phyloP scores from a whole-genome alignment of 2,888 invertebrate genomes.

The Copidosoma aretas region DNA sequence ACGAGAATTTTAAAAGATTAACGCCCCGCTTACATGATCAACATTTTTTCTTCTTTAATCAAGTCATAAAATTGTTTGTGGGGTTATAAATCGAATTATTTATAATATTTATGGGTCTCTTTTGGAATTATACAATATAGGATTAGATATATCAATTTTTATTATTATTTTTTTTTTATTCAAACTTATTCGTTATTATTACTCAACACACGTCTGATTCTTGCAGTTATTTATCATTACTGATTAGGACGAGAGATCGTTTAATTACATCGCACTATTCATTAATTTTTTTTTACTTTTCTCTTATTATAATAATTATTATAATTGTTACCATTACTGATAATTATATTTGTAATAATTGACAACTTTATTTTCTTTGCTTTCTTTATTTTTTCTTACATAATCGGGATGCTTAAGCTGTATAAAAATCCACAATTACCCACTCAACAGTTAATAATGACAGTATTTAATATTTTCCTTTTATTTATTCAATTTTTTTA shows the following conservation, averaged over 20 bases:
- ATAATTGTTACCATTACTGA: too few relatives aligned
- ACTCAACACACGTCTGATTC: slow-evolving; percentile 30
- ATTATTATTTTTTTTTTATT: slow-evolving; percentile 24
- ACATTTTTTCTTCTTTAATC: too few relatives aligned
- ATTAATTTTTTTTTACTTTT: slow-evolving; percentile 26
- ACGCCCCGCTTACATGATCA: too few relatives aligned
- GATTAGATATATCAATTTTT: too few relatives aligned
- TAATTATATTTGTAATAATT: slow-evolving; percentile 40
- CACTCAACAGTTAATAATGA: slow-evolving; percentile 37
- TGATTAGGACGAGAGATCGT: slow-evolving; percentile 40
- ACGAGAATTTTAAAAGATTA: too few relatives aligned
- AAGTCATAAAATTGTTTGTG: too few relatives aligned
- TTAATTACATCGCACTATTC: slow-evolving; percentile 33
- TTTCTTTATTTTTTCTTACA: slow-evolving; percentile 20
- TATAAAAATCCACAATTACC: slow-evolving; percentile 38
- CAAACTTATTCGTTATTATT: slow-evolving; percentile 14
- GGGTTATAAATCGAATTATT: too few relatives aligned
- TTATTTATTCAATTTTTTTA: slow-evolving; percentile 26
- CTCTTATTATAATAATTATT: too few relatives aligned
- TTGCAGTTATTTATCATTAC: slow-evolving; percentile 24
- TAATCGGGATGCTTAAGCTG: slow-evolving; percentile 34
- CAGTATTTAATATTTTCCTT: slow-evolving; percentile 34
- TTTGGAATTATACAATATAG: slow-evolving; percentile 31
- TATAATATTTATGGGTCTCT: slow-evolving; percentile 25
- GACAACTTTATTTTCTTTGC: slow-evolving; percentile 33